A percentile compares a stretch with the other conserved stretches of the same genome.
Conservation (phyloP, 2,888 invertebrate genomes). For the Mactromeris polynyma region DNA sequence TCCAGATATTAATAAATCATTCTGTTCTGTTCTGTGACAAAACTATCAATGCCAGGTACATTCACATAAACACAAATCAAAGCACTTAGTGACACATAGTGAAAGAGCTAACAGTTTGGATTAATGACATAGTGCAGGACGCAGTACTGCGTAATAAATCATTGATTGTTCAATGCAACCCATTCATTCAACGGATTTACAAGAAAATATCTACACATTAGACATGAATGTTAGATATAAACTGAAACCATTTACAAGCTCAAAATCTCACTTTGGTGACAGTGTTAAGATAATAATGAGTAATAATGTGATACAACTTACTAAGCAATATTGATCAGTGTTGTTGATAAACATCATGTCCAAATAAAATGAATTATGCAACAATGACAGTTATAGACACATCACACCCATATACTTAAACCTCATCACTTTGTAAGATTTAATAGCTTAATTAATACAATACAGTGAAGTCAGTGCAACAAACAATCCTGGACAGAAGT, state of each 20-base stretch:
- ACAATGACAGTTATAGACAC: neutral
- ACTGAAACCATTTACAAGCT: neutral
- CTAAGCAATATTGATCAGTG: conserved; percentile 7
- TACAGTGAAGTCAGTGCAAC: neutral
- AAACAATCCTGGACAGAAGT: neutral
- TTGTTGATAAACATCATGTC: neutral
- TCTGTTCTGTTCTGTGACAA: too few relatives aligned
- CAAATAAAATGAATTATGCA: neutral
- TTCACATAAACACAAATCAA: too few relatives aligned
- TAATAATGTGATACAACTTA: neutral
- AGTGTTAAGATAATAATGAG: neutral
- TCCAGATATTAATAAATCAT: too few relatives aligned
- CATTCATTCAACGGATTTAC: too few relatives aligned
- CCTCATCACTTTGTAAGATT: neutral
- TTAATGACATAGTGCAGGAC: too few relatives aligned
- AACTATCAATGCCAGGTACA: too few relatives aligned
- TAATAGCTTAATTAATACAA: neutral
- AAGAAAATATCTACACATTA: too few relatives aligned
- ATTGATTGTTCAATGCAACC: too few relatives aligned
- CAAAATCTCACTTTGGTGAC: neutral
- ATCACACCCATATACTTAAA: neutral
- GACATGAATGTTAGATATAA: neutral
- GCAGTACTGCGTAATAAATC: too few relatives aligned
- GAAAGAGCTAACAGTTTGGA: too few relatives aligned
- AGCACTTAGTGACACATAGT: too few relatives aligned